Conservation (phyloP, 2,113 vertebrate genomes). For the Rallus limicola region DNA sequence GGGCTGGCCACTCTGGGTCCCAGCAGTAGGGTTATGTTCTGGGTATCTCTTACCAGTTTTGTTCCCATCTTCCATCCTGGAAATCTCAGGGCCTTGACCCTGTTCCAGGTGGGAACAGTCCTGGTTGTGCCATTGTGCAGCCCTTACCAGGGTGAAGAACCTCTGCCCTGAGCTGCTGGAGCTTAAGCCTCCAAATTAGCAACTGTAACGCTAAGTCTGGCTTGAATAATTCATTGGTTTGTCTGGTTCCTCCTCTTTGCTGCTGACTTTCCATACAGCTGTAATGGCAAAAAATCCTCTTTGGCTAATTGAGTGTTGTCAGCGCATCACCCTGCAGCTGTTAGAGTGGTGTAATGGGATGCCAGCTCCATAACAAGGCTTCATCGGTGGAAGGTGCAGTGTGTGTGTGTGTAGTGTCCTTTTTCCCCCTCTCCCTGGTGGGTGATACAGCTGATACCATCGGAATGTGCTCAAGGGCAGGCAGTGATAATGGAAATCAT, state of each 20-base stretch:
- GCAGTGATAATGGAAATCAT: not conserved
- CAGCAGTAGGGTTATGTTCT: accelerated
- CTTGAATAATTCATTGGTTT: conserved; percentile 22
- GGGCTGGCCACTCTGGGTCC: not conserved
- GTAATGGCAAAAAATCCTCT: not conserved
- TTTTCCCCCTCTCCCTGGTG: accelerated
- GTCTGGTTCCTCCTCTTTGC: not conserved
- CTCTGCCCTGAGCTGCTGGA: not conserved
- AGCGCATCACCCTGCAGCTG: not conserved
- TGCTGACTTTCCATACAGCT: not conserved
- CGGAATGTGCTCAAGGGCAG: conserved; percentile 17
- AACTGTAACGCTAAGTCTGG: not conserved
- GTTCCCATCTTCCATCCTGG: not conserved
- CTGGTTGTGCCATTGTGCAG: not conserved
- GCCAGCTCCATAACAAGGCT: not conserved
- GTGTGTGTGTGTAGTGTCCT: not conserved
- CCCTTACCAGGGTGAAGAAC: not conserved
- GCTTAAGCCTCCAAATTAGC: not conserved
- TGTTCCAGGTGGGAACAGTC: not conserved
- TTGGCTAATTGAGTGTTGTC: not conserved
- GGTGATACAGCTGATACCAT: not conserved
- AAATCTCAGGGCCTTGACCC: not conserved
- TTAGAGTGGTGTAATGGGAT: not conserved
- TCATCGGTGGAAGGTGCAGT: not conserved
- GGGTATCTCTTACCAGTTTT: not conserved